These are phyloP conservation scores for Neomorphus geoffroyi DNA, from an alignment of 2,797 vertebrate species.

Conservation along the genomic window DNA sequence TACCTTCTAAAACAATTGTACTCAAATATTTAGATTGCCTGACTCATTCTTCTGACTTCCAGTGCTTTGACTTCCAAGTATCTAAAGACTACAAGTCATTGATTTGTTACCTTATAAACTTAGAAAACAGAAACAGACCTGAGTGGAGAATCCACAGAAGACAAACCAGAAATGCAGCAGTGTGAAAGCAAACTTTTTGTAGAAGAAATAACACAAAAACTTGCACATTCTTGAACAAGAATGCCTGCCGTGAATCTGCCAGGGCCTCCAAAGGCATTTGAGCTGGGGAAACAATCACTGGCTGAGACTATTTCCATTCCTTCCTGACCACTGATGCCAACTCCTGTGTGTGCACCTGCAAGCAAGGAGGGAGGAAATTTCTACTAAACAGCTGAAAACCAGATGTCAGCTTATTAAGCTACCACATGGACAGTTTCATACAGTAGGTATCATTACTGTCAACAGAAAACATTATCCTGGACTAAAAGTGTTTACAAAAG, in stretches of 20 bases:
- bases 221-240: conserved; percentile 86
- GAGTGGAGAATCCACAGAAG: conserved; percentile 86
- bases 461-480: background rate
- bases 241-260: conserved; percentile 85
- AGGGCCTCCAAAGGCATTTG: conserved; percentile 81
- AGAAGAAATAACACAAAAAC: conserved; percentile 88
- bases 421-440: background rate
- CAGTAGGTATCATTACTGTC: background rate
- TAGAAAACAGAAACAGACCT: conserved; percentile 70
- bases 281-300: conserved; percentile 85
- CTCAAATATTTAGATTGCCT: background rate
- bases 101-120: background rate
- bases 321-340: conserved; percentile 86
- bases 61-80: background rate
- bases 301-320: conserved; percentile 84
- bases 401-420: background rate
- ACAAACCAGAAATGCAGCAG: conserved; percentile 88
- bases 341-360: conserved; percentile 82
- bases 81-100: background rate
- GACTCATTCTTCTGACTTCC: background rate
- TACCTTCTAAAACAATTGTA: background rate
- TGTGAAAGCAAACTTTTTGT: conserved; percentile 87
- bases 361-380: background rate
- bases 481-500: background rate
- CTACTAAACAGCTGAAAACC: background rate